phyloP scores from a whole-genome alignment of 2,113 vertebrate genomes.

The Tragulus kanchil region DNA sequence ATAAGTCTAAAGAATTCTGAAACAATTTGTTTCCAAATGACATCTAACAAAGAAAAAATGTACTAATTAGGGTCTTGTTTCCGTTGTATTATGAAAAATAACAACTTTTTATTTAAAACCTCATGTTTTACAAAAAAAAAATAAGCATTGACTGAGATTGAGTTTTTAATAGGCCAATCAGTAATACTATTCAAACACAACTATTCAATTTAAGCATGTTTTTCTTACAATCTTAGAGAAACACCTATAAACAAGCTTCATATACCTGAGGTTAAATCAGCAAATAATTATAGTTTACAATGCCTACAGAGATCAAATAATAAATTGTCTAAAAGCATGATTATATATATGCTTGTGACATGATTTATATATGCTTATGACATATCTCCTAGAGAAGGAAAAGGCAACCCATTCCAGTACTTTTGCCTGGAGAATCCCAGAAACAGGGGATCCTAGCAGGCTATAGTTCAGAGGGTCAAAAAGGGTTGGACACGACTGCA shows the following conservation, averaged over 20 bases:
- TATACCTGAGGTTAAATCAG: neutral
- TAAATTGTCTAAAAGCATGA: neutral
- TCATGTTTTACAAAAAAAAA: neutral
- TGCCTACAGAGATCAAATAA: neutral
- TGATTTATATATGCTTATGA: neutral
- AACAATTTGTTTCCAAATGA: neutral
- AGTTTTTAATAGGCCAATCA: neutral
- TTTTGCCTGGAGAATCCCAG: too few relatives aligned
- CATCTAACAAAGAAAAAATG: neutral
- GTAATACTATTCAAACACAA: neutral
- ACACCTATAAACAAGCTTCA: neutral
- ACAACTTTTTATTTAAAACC: neutral
- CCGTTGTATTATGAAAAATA: neutral
- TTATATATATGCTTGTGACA: neutral
- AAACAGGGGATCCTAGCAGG: too few relatives aligned
- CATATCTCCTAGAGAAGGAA: too few relatives aligned
- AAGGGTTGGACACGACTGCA: too few relatives aligned
- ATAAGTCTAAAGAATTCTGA: neutral
- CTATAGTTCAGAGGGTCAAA: too few relatives aligned
- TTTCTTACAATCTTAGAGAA: neutral
- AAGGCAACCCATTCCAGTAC: too few relatives aligned
- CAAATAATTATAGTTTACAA: neutral
- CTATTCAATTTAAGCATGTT: constrained; percentile 20
- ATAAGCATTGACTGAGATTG: neutral
- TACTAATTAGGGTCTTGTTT: neutral